These are phyloP conservation scores for Hylaeus volcanicus DNA, from an alignment of 1,140 invertebrate species.

Conservation along the genomic window DNA sequence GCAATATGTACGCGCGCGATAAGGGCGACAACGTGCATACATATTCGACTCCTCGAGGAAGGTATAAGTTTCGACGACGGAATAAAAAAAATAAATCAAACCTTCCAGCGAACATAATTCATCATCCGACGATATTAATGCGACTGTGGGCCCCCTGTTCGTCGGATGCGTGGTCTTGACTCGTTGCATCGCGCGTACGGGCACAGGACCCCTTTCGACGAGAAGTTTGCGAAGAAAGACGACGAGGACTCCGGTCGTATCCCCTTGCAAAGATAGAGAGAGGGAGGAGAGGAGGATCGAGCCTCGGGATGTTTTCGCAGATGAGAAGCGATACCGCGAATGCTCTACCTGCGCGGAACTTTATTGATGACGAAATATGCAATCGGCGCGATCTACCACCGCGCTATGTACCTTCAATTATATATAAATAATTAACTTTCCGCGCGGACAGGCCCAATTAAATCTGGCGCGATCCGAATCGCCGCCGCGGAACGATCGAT, in stretches of 20 bases:
- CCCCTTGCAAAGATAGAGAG: background rate
- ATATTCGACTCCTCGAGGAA: background rate
- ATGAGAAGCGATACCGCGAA: constrained; percentile 65
- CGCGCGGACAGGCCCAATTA: constrained; percentile 56
- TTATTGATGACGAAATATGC: constrained; percentile 72
- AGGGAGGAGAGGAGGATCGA: background rate
- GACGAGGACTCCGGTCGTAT: background rate
- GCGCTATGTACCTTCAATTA: constrained; percentile 63
- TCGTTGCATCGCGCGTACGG: background rate
- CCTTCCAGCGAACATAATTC: constrained; percentile 58
- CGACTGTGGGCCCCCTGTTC: constrained; percentile 55
- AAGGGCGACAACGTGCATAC: constrained; percentile 37
- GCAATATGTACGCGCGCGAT: constrained; percentile 40
- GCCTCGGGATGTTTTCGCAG: constrained; percentile 64
- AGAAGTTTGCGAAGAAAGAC: constrained; percentile 11
- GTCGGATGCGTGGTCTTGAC: constrained; percentile 16
- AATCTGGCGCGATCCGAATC: constrained; percentile 52
- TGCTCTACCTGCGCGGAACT: constrained; percentile 56
- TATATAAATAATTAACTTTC: constrained; percentile 69
- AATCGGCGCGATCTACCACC: constrained; percentile 66
- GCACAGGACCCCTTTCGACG: constrained; percentile 16
- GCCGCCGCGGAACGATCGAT: constrained; percentile 40
- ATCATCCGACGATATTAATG: constrained; percentile 72
- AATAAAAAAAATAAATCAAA: constrained; percentile 62
- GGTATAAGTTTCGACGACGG: constrained; percentile 43